phyloP scores from a whole-genome alignment of 2,888 invertebrate genomes.

The Tipula unca region DNA sequence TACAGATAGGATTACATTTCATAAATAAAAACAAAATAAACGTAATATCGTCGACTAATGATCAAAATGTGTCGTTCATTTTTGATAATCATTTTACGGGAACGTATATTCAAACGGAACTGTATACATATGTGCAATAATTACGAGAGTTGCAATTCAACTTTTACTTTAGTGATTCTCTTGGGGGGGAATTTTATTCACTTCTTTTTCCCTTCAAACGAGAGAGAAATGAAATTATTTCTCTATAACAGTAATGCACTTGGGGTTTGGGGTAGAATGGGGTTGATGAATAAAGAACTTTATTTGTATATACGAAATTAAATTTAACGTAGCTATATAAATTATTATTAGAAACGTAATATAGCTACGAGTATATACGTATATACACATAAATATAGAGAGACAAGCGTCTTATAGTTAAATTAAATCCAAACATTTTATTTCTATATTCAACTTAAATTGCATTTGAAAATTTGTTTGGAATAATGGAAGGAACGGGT shows the following conservation, averaged over 20 bases:
- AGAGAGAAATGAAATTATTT: not conserved
- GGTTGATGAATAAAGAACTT: not conserved
- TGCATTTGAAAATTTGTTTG: not conserved
- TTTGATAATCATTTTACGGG: too few species aligned
- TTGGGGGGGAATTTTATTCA: not conserved
- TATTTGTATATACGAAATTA: not conserved
- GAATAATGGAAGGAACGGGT: not conserved
- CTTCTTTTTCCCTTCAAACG: not conserved
- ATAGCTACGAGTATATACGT: not conserved
- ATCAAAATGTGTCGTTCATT: too few species aligned
- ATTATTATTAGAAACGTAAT: slow-evolving; percentile 3
- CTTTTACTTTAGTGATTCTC: not conserved
- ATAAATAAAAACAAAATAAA: too few species aligned
- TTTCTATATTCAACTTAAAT: not conserved
- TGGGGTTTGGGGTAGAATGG: not conserved
- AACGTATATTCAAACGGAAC: too few species aligned
- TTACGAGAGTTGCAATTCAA: not conserved
- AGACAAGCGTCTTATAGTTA: not conserved
- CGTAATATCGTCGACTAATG: too few species aligned
- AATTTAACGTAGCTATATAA: not conserved
- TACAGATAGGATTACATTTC: too few species aligned
- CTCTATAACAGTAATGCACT: not conserved
- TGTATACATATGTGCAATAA: too few species aligned
- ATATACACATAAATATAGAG: not conserved
- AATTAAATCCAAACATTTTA: not conserved